Evolutionary conservation across 2,888 invertebrate genomes (phyloP).

Genomic region (Lithophane socia): DNA sequence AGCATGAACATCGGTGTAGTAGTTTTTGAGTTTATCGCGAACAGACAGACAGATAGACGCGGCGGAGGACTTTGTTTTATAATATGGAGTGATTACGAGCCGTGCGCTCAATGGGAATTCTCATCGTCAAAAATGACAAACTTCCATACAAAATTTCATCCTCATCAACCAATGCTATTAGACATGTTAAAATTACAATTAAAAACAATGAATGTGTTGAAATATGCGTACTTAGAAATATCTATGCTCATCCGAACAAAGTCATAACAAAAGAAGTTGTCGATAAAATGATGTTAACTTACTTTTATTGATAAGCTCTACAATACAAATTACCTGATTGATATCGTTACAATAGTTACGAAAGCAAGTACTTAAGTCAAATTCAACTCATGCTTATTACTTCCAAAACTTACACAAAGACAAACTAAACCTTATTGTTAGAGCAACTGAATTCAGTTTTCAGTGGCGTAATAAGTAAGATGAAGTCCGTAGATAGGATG

Average conservation of each 20-base stretch:
- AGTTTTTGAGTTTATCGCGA: too few species aligned
- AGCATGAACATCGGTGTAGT: too few species aligned
- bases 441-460: slow-evolving; percentile 31
- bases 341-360: slow-evolving; percentile 63
- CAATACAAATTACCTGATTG: slow-evolving; percentile 63
- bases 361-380: slow-evolving; percentile 64
- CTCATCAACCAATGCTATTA: too few species aligned
- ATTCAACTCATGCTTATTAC: slow-evolving; percentile 61
- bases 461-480: slow-evolving; percentile 46
- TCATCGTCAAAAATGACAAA: too few species aligned
- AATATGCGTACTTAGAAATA: too few species aligned
- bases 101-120: too few species aligned
- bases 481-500: slow-evolving; percentile 50
- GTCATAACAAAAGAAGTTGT: neutral
- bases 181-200: too few species aligned
- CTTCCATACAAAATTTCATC: too few species aligned
- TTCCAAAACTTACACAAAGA: slow-evolving; percentile 20
- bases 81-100: too few species aligned
- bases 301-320: slow-evolving; percentile 22
- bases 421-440: slow-evolving; percentile 48
- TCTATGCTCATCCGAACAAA: neutral
- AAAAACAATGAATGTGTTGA: too few species aligned
- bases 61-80: too few species aligned
- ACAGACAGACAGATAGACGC: too few species aligned
- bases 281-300: neutral